Evolutionary conservation across 1,140 invertebrate genomes (phyloP).

Genomic region (Zaprionus capensis): DNA sequence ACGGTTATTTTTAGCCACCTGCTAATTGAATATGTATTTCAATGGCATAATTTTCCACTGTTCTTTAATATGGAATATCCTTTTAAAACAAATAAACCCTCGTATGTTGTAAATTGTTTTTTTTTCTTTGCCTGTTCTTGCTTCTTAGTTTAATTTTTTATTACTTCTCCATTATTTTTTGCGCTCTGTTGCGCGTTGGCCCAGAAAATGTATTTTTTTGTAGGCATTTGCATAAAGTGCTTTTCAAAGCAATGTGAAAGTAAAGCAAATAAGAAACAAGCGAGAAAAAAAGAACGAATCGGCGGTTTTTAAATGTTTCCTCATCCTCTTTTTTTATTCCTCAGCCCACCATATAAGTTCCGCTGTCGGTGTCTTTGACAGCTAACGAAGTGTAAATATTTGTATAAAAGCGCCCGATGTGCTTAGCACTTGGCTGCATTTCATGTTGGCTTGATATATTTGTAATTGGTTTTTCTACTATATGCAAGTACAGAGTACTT

Average conservation of each 20-base stretch:
- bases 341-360: conserved; percentile 25
- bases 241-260: conserved; percentile 41
- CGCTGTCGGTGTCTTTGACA: conserved; percentile 65
- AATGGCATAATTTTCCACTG: conserved; percentile 48
- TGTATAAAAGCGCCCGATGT: conserved; percentile 60
- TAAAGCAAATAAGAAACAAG: conserved; percentile 38
- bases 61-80: conserved; percentile 16
- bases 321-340: not conserved
- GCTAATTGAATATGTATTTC: conserved; percentile 68
- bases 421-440: conserved; percentile 48
- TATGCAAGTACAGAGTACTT: conserved; percentile 6
- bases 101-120: conserved; percentile 27
- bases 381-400: conserved; percentile 80
- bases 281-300: conserved; percentile 28
- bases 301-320: conserved; percentile 57
- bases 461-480: conserved; percentile 39
- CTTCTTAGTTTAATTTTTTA: conserved; percentile 10
- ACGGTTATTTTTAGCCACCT: conserved; percentile 42
- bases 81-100: conserved; percentile 33
- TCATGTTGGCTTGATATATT: conserved; percentile 37
- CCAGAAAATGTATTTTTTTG: conserved; percentile 67
- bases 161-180: conserved; percentile 38
- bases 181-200: conserved; percentile 49
- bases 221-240: conserved; percentile 74
- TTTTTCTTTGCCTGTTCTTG: conserved; percentile 8